phyloP scores from a whole-genome alignment of 2,113 vertebrate species.

The Nesoenas mayeri region DNA sequence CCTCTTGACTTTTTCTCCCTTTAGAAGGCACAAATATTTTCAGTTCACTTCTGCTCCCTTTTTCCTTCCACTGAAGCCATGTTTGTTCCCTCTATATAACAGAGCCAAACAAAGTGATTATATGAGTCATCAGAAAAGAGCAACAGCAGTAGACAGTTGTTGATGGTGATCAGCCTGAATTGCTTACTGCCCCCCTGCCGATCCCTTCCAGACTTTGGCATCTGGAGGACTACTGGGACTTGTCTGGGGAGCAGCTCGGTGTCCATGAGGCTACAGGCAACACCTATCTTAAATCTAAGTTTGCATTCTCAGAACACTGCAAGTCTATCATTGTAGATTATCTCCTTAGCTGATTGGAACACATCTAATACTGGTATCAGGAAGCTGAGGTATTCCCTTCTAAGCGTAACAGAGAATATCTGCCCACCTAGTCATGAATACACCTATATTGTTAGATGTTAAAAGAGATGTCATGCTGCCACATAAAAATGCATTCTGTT shows the following conservation, averaged over 20 bases:
- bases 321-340: not conserved
- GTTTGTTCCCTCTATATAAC: not conserved
- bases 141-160: not conserved
- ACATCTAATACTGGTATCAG: accelerated
- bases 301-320: not conserved
- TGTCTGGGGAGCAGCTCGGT: not conserved
- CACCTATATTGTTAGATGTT: not conserved
- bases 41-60: not conserved
- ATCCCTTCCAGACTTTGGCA: not conserved
- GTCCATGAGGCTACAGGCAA: not conserved
- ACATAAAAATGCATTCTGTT: not conserved
- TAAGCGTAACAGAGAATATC: not conserved
- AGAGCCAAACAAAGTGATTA: not conserved
- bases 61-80: not conserved
- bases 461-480: not conserved
- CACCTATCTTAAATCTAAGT: not conserved
- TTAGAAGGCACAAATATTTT: slow-evolving; percentile 1
- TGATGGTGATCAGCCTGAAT: not conserved
- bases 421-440: not conserved
- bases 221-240: not conserved
- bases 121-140: slow-evolving; percentile 40
- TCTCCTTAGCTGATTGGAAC: not conserved
- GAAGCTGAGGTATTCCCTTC: not conserved
- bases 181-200: not conserved
- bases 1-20: not conserved